Evolutionary conservation across 2,797 vertebrate species (phyloP), one percentile per base, ranked within the genome.

Genomic region (Pipistrellus pipistrellus): DNA sequence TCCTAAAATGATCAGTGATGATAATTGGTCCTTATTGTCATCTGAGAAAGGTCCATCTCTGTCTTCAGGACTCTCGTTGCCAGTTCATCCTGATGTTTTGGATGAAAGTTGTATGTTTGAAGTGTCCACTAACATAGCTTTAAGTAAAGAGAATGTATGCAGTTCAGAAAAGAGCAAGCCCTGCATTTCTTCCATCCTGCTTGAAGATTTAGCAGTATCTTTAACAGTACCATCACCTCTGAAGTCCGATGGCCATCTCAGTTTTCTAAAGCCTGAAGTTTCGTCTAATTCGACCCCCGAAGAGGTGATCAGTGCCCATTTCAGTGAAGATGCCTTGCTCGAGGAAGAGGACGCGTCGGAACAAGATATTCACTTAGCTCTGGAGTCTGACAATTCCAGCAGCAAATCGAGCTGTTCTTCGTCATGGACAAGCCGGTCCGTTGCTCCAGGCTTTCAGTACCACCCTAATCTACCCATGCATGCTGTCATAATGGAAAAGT

Each of bases 81-180:
- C 98, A 5, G 88, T 99, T 53, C 99, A 99, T 96, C 99, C 99
- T 5, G 99, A 99, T 71, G 96, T 99, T 1, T 98, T 99, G 6
- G 99, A 99, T 97, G 99, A 99, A 98, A 99, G 98, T 78, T 99
- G 99, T 96, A 98, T 99, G 98, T 98, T 99, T 90, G 99, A 99
- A 85, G 98, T 99, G 78, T 99, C 99, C 4, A 97, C 98, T 20
- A 98, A 97, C 57, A 81, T 96, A 30, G 38, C 97, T 81, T 97
- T 96, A 0, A 98, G 94, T 92, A 98, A 98, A 96, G 94, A 97
- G 2, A 95, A 97, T 66, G 87, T 97, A 4, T 98, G 98, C 82
- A 97, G 20, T 94, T 98, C 97, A 55, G 98, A 98, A 69, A 98
- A 98, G 92, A 98, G 30, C 51, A 98, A 98, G 88, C 96, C 98